Evolutionary conservation across 1,140 invertebrate species (phyloP).

Genomic region (Diorhabda carinulata): DNA sequence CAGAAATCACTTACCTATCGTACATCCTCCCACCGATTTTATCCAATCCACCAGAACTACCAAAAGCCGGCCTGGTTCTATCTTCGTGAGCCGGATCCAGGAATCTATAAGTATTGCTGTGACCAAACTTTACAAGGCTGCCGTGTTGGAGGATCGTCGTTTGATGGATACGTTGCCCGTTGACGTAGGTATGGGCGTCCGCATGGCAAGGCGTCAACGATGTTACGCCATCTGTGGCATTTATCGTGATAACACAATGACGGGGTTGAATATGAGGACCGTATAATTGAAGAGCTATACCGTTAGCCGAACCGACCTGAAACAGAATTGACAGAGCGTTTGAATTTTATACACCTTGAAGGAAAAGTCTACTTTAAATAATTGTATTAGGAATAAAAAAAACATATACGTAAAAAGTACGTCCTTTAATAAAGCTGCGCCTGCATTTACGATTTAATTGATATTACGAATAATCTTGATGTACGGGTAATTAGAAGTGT

Average conservation of each 20-base stretch:
- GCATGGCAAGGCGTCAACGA: slow-evolving; percentile 89
- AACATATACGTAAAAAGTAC: no score
- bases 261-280: slow-evolving; percentile 83
- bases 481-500: slow-evolving; percentile 4
- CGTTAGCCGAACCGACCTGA: slow-evolving; percentile 63
- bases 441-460: no score
- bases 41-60: slow-evolving; percentile 54
- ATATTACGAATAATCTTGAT: no score
- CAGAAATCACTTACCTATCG: slow-evolving; percentile 59
- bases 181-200: slow-evolving; percentile 91
- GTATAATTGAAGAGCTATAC: slow-evolving; percentile 62
- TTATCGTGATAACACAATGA: slow-evolving; percentile 88
- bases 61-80: slow-evolving; percentile 59
- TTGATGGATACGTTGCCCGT: slow-evolving; percentile 86
- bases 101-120: slow-evolving; percentile 89
- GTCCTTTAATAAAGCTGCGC: no score
- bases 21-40: slow-evolving; percentile 71
- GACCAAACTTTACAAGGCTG: slow-evolving; percentile 82
- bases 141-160: slow-evolving; percentile 88
- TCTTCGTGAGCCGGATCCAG: slow-evolving; percentile 86
- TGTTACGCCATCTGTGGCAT: slow-evolving; percentile 73
- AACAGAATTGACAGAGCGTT: neutral
- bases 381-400: no score
- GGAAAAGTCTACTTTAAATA: no score
- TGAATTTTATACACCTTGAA: no score